Base-by-base conservation (phyloP, 2,113 vertebrate genomes). In the Saguinus midas region DNA sequence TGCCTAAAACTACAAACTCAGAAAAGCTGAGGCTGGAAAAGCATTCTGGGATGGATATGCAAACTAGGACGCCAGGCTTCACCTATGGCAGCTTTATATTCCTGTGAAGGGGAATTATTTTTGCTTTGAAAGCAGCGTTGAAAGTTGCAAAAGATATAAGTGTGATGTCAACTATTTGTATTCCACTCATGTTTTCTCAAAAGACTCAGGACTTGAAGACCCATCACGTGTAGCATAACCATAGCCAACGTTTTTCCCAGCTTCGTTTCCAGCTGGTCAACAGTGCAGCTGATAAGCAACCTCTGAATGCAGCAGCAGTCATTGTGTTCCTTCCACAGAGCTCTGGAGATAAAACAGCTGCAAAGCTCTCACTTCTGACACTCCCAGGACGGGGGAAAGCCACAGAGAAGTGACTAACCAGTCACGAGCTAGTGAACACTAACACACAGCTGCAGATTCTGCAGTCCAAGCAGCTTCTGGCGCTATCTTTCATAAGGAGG, bases 131-230 rank as follows among this genome's bases (percentile, higher is more conserved):
- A 98, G 91, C 2, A 89, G 3, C 61, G 78, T 61, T 70, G 25
- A 94, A 95, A 96, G 66, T 92, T 68, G 61, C 27, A 93, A 87
- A 84, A 55, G 90, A 75, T 48, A 27, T 20, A 43, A 11, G 55
- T 57, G 58, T 87, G 78, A 64, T 91, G 1, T 10, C 27, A 96
- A 87, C 76, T 58, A 52, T 66, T 94, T 95, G 32, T 85, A 92
- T 96, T 96, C 95, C 95, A 10, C 68, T 88, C 86, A 4, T 79
- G 43, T 72, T 97, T 97, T 92, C 66, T 81, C 55, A 8, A 92
- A 70, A 83, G 55, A 6, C 1, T 16, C 29, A 68, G 89, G 87
- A 82, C 40, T 80, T 50, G 96, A 97, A 95, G 52, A 66, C 57
- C 23, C 25, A 25, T 96, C 17, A 6, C 0, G 4, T 66, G 70